A percentile compares a stretch with the other conserved stretches of the same genome.
phyloP scores from a whole-genome alignment of 2,797 vertebrate genomes.

The Pipistrellus kuhlii region DNA sequence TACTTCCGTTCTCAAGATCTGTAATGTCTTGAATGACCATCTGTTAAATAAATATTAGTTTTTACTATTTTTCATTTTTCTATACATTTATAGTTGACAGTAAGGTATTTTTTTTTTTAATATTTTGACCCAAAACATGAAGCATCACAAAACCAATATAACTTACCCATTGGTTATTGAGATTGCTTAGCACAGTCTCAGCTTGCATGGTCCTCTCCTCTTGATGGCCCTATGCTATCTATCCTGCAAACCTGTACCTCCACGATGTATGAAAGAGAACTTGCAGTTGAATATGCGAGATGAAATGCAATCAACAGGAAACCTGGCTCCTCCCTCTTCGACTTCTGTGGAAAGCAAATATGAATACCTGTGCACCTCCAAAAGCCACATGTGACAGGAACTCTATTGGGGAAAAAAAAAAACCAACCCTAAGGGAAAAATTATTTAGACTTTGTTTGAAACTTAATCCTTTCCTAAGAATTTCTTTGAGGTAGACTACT shows the following conservation, averaged over 20 bases:
- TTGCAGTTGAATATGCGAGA: conserved; percentile 4
- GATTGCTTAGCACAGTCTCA: neutral
- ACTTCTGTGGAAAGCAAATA: conserved; percentile 72
- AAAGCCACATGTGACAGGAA: conserved; percentile 39
- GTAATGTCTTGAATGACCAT: neutral
- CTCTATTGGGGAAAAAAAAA: neutral
- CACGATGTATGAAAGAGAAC: neutral
- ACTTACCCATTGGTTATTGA: neutral
- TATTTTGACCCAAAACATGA: neutral
- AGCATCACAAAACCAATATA: neutral
- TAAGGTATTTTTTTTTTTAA: neutral
- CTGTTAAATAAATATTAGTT: neutral
- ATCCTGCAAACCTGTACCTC: neutral
- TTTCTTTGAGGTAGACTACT: neutral
- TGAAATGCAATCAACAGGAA: conserved; percentile 64
- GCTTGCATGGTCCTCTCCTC: neutral
- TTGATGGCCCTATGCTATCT: neutral
- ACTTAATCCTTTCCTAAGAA: conserved; percentile 43
- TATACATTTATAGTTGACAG: neutral
- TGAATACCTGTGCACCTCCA: conserved; percentile 49
- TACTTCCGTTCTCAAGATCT: neutral
- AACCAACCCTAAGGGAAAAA: conserved; percentile 19
- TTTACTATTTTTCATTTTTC: neutral
- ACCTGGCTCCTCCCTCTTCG: conserved; percentile 65
- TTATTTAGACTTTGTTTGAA: conserved; percentile 21